Conservation (phyloP, 1,140 invertebrate species). For the Trachymyrmex septentrionalis region DNA sequence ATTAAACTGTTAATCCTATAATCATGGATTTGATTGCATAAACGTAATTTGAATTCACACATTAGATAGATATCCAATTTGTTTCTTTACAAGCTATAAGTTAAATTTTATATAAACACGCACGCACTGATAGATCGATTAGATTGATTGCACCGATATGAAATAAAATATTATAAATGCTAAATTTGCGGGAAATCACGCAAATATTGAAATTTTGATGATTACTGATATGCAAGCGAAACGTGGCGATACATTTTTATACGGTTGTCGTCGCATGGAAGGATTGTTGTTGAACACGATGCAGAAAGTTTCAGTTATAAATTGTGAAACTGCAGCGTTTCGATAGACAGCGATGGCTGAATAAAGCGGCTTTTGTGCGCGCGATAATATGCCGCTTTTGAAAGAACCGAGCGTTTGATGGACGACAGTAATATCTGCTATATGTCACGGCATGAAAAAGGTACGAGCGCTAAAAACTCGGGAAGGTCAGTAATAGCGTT, state of each 20-base stretch:
- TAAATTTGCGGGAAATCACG: neutral
- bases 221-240: neutral
- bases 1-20: neutral
- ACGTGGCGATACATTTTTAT: slow-evolving; percentile 23
- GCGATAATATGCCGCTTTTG: slow-evolving; percentile 65
- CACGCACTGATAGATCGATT: neutral
- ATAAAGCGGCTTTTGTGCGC: slow-evolving; percentile 64
- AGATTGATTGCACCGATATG: neutral
- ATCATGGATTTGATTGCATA: neutral
- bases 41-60: neutral
- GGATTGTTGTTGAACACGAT: slow-evolving; percentile 21
- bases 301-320: slow-evolving; percentile 58
- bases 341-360: slow-evolving; percentile 55
- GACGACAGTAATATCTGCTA: slow-evolving; percentile 62
- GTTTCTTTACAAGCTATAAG: neutral
- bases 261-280: slow-evolving; percentile 9
- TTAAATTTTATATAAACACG: neutral
- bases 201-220: neutral
- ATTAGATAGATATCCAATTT: neutral
- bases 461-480: slow-evolving; percentile 55
- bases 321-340: slow-evolving; percentile 59
- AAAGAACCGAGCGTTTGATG: slow-evolving; percentile 56
- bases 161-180: neutral
- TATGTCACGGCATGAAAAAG: slow-evolving; percentile 35
- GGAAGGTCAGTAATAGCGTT: slow-evolving; percentile 57